phyloP scores from a whole-genome alignment of 2,113 vertebrate species.

The Daphoenositta chrysoptera region DNA sequence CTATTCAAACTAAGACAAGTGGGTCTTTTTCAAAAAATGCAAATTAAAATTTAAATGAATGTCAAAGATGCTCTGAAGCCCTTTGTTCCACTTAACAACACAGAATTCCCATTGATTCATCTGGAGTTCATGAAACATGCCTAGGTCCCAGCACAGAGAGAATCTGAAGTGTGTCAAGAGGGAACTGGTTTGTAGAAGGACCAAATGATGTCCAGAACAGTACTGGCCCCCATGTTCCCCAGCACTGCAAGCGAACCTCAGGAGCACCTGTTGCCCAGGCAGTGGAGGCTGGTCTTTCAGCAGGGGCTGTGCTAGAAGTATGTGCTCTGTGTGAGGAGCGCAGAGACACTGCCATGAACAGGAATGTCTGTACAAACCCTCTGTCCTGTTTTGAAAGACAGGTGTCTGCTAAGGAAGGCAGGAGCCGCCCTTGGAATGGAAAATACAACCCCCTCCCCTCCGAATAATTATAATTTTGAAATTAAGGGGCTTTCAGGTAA shows the following conservation, averaged over 20 bases:
- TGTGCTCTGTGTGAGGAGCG: accelerated
- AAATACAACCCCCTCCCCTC: no score
- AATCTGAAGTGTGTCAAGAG: background rate
- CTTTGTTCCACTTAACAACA: background rate
- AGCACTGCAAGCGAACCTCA: background rate
- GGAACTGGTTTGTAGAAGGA: background rate
- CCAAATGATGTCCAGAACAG: background rate
- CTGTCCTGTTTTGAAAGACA: no score
- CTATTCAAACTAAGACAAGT: no score
- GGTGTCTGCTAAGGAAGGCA: no score
- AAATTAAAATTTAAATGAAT: background rate
- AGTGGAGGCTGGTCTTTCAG: background rate
- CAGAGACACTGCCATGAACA: background rate
- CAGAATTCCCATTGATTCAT: background rate
- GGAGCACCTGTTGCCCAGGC: background rate
- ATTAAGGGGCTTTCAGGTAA: no score
- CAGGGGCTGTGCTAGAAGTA: background rate
- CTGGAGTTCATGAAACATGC: background rate
- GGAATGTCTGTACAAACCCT: background rate
- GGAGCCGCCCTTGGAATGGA: no score
- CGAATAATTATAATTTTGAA: no score
- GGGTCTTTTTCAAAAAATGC: background rate
- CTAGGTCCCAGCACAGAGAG: accelerated
- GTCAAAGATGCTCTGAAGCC: background rate
- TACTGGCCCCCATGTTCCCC: background rate